phyloP scores from a whole-genome alignment of 2,113 vertebrate species.

The Poecilia latipinna region DNA sequence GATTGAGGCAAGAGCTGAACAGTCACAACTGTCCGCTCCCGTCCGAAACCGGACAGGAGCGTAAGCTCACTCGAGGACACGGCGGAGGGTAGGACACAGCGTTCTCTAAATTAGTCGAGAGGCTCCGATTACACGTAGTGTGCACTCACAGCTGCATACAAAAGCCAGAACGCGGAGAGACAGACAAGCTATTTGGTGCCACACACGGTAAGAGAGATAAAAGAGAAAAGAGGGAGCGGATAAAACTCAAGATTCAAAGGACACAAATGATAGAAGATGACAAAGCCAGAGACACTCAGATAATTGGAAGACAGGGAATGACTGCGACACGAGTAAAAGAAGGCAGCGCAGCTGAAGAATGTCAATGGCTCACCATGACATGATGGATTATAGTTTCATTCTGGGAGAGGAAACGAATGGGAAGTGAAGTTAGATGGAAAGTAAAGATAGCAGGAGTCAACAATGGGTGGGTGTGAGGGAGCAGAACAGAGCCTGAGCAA shows the following conservation, averaged over 20 bases:
- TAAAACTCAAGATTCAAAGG: constrained; percentile 23
- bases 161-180: constrained; percentile 9
- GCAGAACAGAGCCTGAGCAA: not conserved
- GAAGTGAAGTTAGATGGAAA: not conserved
- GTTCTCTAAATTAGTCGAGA: constrained; percentile 29
- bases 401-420: not conserved
- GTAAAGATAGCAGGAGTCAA: not conserved
- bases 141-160: constrained; percentile 1
- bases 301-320: constrained; percentile 7
- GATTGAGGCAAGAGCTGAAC: not conserved
- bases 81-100: constrained; percentile 21
- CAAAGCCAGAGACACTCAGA: constrained; percentile 19
- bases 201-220: not conserved
- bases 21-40: not conserved
- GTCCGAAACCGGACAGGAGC: constrained; percentile 10
- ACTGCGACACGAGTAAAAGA: not conserved
- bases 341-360: not conserved
- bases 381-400: not conserved
- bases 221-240: not conserved
- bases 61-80: constrained; percentile 30
- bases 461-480: not conserved
- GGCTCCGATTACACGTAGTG: constrained; percentile 19
- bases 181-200: not conserved
- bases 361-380: not conserved
- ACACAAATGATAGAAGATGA: constrained; percentile 22